Percentiles rank a stretch among this genome's conserved stretches.
Conservation (phyloP, 1,140 invertebrate species). For the Marisa cornuarietis region DNA sequence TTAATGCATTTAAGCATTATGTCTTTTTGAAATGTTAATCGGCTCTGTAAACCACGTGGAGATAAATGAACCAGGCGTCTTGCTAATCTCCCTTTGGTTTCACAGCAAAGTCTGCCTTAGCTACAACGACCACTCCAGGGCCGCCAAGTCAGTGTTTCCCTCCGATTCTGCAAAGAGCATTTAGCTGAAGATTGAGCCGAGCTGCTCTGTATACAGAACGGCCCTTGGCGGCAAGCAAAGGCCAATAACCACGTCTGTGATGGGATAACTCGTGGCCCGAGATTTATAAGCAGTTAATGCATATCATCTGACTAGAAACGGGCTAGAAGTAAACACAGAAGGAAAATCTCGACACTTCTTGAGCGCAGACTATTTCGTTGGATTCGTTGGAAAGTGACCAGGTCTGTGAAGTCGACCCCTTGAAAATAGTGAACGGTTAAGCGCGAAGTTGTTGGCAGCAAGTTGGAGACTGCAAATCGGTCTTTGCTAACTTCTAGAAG, state of each 20-base stretch:
- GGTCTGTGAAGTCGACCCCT: background rate
- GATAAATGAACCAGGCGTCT: too few species aligned
- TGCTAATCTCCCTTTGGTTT: too few species aligned
- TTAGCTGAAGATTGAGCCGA: too few species aligned
- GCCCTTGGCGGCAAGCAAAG: background rate
- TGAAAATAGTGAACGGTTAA: background rate
- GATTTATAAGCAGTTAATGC: constrained; percentile 6
- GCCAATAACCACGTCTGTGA: background rate
- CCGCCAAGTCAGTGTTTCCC: too few species aligned
- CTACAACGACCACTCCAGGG: too few species aligned
- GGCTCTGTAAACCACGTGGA: too few species aligned
- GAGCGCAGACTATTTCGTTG: background rate
- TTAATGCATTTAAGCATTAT: too few species aligned
- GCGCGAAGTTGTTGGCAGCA: background rate
- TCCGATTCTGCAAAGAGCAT: too few species aligned
- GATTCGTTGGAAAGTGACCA: background rate
- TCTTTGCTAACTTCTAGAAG: background rate
- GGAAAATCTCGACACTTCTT: background rate
- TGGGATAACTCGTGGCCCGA: background rate
- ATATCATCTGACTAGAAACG: constrained; percentile 6
- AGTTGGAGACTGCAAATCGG: too few species aligned
- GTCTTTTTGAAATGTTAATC: background rate
- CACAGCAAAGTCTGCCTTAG: too few species aligned
- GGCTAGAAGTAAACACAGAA: constrained; percentile 4
- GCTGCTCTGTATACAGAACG: too few species aligned